Base-by-base conservation (phyloP, 2,797 vertebrate species). In the Apogon hyalosoma region DNA sequence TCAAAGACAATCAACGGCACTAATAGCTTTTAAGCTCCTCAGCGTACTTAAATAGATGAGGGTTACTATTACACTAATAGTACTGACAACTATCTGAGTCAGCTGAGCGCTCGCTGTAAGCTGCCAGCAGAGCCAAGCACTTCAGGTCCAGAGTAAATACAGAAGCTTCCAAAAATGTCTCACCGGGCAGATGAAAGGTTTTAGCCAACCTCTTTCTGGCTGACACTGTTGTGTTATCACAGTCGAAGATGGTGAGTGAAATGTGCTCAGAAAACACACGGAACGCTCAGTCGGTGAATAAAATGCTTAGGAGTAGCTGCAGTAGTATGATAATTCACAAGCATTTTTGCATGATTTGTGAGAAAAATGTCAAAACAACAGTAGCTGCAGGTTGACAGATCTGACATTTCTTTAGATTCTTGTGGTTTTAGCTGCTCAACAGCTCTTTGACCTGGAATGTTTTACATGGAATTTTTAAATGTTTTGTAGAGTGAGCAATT, bases 1-100 rank as follows among this genome's bases (percentile, higher is more conserved):
- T 73, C 60, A 61, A 63, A 80, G 55, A 76, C 76, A 77, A 80
- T 64, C 4, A 72, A 61, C 48, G 43, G 68, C 67, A 15, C 64
- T 80, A 78, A 80, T 63, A 75, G 70, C 83, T 73, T 60, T 56
- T 42, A 41, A 55, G 59, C 21, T 40, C 42, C 53, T 59, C 41
- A 43, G 67, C 66, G 46, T 69, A 67, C 71, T 83, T 77, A 72
- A 67, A 73, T 40, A 73, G 43, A 78, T 49, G 65, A 50, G 61
- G 59, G 60, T 69, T 84, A 77, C 66, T 67, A 61, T 83, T 71
- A 84, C 80, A 72, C 61, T 75, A 66, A 69, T 73, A 83, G 52
- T 73, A 55, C 56, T 85, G 75, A 80, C 67, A 75, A 63, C 58
- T 68, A 68, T 68, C 60, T 14, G 40, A 73, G 57, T 75, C 56